These are phyloP conservation scores for Bettongia penicillata DNA, from an alignment of 2,113 vertebrate species.

Conservation along the genomic window DNA sequence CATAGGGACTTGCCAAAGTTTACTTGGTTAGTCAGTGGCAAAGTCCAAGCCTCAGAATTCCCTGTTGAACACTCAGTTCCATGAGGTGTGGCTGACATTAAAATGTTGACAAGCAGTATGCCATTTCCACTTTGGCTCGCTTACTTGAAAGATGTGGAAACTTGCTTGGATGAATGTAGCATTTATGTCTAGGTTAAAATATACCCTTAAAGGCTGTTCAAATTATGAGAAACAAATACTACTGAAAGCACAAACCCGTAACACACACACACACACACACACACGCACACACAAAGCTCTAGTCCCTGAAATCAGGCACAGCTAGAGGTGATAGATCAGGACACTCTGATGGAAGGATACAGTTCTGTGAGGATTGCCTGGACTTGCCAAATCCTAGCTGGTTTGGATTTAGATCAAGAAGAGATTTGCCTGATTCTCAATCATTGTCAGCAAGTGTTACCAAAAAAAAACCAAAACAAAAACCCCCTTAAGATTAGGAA, in stretches of 20 bases:
- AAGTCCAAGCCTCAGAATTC: neutral
- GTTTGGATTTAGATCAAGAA: slow-evolving; percentile 69
- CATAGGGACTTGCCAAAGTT: slow-evolving; percentile 29
- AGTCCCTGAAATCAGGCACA: neutral
- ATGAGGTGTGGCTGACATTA: neutral
- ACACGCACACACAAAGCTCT: neutral
- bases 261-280: neutral
- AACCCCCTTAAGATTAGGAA: slow-evolving; percentile 15
- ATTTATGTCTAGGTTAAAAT: neutral
- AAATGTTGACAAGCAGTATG: neutral
- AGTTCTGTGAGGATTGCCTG: slow-evolving; percentile 31
- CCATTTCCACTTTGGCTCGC: slow-evolving; percentile 36
- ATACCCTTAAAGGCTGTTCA: neutral
- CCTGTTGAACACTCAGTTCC: neutral
- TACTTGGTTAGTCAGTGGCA: neutral
- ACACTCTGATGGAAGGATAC: slow-evolving; percentile 22
- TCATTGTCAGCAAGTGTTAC: slow-evolving; percentile 72
- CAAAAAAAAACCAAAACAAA: neutral
- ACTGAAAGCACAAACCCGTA: neutral
- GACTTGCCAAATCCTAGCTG: slow-evolving; percentile 50
- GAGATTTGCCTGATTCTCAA: slow-evolving; percentile 63
- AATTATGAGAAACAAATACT: slow-evolving; percentile 10
- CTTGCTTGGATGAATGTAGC: neutral
- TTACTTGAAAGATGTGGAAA: slow-evolving; percentile 46
- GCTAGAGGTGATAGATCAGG: slow-evolving; percentile 44